Conservation (phyloP, 2,113 vertebrate genomes). For the Caranx melampygus region DNA sequence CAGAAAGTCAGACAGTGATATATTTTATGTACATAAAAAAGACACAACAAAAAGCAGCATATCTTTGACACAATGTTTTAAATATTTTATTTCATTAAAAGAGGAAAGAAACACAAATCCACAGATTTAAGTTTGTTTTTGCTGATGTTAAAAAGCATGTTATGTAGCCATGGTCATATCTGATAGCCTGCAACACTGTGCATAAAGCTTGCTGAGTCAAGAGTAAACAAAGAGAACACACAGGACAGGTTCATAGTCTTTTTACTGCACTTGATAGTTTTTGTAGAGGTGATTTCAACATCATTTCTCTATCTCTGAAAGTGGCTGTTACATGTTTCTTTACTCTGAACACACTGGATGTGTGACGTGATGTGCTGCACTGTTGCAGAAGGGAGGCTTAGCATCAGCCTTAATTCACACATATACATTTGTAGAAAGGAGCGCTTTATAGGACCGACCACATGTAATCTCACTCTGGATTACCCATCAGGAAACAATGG, state of each 20-base stretch:
- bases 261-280: not conserved
- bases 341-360: not conserved
- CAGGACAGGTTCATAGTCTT: not conserved
- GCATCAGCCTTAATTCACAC: constrained; percentile 57
- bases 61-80: not conserved
- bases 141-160: constrained; percentile 1
- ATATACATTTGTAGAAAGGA: constrained; percentile 36
- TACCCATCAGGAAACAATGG: constrained; percentile 6
- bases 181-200: not conserved
- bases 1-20: not conserved
- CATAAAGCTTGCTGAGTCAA: not conserved
- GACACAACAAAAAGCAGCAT: not conserved
- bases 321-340: not conserved
- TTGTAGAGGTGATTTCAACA: not conserved
- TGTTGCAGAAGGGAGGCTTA: constrained; percentile 32
- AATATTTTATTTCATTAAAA: constrained; percentile 16
- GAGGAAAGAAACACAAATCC: not conserved
- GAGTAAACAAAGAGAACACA: not conserved
- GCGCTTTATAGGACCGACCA: constrained; percentile 48
- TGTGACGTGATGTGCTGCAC: constrained; percentile 20
- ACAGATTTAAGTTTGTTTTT: not conserved
- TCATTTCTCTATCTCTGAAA: not conserved
- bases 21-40: constrained; percentile 11
- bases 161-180: not conserved
- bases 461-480: constrained; percentile 1